These are phyloP conservation scores for Anabacerthia variegaticeps DNA, from an alignment of 2,797 vertebrate genomes.

Conservation along the genomic window DNA sequence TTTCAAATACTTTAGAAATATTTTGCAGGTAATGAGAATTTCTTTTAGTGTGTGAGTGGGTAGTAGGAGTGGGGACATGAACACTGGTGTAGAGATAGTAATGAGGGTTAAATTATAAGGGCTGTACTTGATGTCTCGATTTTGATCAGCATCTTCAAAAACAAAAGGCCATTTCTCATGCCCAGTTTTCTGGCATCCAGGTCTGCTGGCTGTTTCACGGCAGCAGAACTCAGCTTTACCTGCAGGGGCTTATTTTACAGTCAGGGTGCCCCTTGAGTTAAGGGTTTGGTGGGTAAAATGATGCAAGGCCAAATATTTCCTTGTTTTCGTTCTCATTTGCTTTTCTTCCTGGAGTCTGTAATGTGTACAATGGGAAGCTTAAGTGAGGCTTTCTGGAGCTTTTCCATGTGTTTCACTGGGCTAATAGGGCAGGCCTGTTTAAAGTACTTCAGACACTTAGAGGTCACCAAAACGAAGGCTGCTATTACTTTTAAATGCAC, in stretches of 20 bases:
- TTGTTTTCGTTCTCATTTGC: neutral
- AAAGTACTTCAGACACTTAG: conserved; percentile 9
- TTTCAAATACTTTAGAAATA: neutral
- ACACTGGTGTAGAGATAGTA: neutral
- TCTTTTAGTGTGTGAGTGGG: neutral
- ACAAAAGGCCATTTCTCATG: neutral
- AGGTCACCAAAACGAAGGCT: conserved; percentile 5
- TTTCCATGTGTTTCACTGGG: neutral
- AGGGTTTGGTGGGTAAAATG: neutral
- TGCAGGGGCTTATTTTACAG: neutral
- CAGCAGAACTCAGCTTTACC: neutral
- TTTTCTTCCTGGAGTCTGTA: neutral
- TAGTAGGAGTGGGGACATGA: neutral
- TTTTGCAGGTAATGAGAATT: neutral
- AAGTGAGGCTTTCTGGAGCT: conserved; percentile 9
- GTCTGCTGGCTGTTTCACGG: neutral
- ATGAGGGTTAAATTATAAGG: neutral
- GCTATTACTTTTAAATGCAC: conserved; percentile 27
- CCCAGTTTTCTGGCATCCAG: neutral
- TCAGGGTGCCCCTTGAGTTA: neutral
- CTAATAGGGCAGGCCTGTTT: conserved; percentile 2
- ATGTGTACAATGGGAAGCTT: neutral
- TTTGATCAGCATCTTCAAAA: neutral
- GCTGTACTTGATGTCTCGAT: neutral
- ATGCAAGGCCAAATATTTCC: neutral